Evolutionary conservation across 2,113 vertebrate genomes (phyloP), one percentile per base, ranked within the genome.

Genomic region (zebrafish (Danio rerio)): DNA sequence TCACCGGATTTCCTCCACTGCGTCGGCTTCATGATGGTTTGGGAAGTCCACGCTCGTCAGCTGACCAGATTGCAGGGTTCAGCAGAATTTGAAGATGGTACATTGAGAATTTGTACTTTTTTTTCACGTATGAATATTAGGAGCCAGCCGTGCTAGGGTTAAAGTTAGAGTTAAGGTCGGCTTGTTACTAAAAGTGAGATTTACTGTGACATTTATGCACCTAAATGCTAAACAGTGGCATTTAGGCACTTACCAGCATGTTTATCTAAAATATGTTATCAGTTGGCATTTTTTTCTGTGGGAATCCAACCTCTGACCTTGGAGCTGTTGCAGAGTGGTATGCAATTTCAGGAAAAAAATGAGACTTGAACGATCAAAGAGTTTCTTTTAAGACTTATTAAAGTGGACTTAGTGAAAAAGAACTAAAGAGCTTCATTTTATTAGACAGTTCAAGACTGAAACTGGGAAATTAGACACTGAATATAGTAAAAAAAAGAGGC

Each of bases 1-100:
- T 86, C 86, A 89, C 92, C 92, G 92, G 94, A 96, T 96, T 95
- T 96, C 95, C 95, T 95, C 88, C 90, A 89, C 90, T 90, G 42
- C 93, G 94, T 95, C 91, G 92, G 73, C 49, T 75, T 68, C 11
- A 21, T 66, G 78, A 69, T 58, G 85, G 72, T 52, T 47, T 65
- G 66, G 86, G 87, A 90, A 84, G 82, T 86, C 78, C 58, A 69
- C 70, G 73, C 53, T 81, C 78, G 79, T 88, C 84, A 88, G 84
- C 81, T 87, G 88, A 87, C 80, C 16, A 62, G 61, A 81, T 59
- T 80, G 84, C 45, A 40, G 79, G 45, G 61, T 85, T 87, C 81
- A 85, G 78, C 82, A 81, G 20, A 86, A 83, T 50, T 71, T 69
- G 15, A 77, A n/a, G 31, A 43, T 8, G 10, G 61, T 11, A n/a